A percentile compares a stretch with the other conserved stretches of the same genome.
Conservation (phyloP, 2,888 invertebrate genomes). For the Ormia ochracea region DNA sequence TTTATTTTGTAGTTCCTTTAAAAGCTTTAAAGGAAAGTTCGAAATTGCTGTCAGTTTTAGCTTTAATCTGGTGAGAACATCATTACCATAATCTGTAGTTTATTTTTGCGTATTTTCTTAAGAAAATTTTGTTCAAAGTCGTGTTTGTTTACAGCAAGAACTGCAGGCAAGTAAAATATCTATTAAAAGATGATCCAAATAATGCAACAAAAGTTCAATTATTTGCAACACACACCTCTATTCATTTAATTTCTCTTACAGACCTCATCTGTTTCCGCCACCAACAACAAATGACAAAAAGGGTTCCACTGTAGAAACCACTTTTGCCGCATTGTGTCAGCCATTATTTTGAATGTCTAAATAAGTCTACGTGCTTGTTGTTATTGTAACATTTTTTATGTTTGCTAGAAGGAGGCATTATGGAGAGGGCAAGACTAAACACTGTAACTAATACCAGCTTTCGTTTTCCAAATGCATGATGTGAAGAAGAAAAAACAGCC, state of each 20-base stretch:
- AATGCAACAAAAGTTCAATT: constrained; percentile 61
- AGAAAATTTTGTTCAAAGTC: too few relatives aligned
- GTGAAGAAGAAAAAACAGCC: constrained; percentile 20
- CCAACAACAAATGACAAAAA: constrained; percentile 29
- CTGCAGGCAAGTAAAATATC: too few relatives aligned
- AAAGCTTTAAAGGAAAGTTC: too few relatives aligned
- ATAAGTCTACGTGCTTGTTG: constrained; percentile 28
- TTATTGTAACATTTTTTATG: constrained; percentile 24
- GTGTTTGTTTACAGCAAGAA: too few relatives aligned
- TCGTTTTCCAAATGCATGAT: constrained; percentile 35
- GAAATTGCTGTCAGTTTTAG: too few relatives aligned
- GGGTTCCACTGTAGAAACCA: constrained; percentile 40
- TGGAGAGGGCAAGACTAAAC: constrained; percentile 35
- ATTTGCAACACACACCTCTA: constrained; percentile 67
- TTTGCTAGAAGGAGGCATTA: constrained; percentile 12
- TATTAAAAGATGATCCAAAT: too few relatives aligned
- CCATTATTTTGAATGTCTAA: constrained; percentile 56
- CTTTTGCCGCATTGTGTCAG: constrained; percentile 61
- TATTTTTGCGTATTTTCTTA: too few relatives aligned
- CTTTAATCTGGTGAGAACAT: too few relatives aligned
- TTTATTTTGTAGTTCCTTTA: too few relatives aligned
- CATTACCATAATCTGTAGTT: too few relatives aligned
- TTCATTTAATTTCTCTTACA: not conserved
- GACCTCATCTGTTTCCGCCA: constrained; percentile 7
- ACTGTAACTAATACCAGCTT: constrained; percentile 29